These are phyloP conservation scores for Drosophila anceps DNA, from an alignment of 2,888 invertebrate species.

Conservation along the genomic window DNA sequence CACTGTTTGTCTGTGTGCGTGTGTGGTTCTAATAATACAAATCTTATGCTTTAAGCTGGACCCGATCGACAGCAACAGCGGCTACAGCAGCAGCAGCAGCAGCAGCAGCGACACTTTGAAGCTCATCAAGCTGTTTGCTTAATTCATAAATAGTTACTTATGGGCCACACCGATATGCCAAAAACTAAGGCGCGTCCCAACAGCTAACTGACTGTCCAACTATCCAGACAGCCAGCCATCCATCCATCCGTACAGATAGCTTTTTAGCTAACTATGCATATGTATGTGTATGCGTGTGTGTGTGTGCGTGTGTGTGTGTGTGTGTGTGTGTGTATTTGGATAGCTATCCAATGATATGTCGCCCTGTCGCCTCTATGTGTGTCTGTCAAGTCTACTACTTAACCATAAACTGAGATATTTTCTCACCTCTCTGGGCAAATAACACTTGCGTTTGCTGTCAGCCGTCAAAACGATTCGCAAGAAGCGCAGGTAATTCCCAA, in stretches of 20 bases:
- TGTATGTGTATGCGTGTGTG: background rate
- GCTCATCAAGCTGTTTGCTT: slow-evolving; percentile 67
- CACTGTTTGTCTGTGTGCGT: slow-evolving; percentile 15
- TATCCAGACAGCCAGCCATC: slow-evolving; percentile 11
- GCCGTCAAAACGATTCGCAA: slow-evolving; percentile 68
- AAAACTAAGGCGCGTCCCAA: slow-evolving; percentile 63
- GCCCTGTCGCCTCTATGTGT: background rate
- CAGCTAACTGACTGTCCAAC: slow-evolving; percentile 28
- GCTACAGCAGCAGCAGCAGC: slow-evolving; percentile 2
- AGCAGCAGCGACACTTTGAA: slow-evolving; percentile 34
- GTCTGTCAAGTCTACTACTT: slow-evolving; percentile 71
- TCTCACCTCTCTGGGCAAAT: slow-evolving; percentile 68
- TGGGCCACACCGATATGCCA: slow-evolving; percentile 56
- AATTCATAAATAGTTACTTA: slow-evolving; percentile 81
- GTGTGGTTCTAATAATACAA: slow-evolving; percentile 71
- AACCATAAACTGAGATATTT: slow-evolving; percentile 74
- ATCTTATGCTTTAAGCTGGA: slow-evolving; percentile 40
- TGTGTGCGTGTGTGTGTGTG: background rate
- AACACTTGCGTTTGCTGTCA: slow-evolving; percentile 38
- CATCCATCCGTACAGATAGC: slow-evolving; percentile 15
- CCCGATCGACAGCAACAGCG: slow-evolving; percentile 19
- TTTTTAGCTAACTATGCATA: slow-evolving; percentile 3
- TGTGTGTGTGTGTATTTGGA: slow-evolving; percentile 11
- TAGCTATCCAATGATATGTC: slow-evolving; percentile 15
- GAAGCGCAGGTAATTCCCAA: slow-evolving; percentile 78